Evolutionary conservation across 2,113 vertebrate genomes (phyloP).

Genomic region (Pseudolaguvia tuberculata): DNA sequence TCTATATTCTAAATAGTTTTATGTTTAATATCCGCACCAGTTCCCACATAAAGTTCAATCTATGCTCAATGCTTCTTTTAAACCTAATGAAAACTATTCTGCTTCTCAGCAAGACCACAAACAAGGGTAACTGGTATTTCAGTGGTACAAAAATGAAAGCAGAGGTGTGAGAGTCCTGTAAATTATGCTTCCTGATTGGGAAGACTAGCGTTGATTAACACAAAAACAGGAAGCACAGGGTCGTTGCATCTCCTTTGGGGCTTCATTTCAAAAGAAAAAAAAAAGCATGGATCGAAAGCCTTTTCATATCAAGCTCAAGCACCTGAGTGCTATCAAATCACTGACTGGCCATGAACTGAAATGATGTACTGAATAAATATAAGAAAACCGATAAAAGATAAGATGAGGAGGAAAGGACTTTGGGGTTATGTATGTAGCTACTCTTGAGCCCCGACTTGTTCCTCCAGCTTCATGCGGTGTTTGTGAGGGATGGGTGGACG

Average conservation of each 20-base stretch:
- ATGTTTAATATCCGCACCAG: neutral
- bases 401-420: slow-evolving; percentile 14
- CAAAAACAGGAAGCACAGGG: slow-evolving; percentile 37
- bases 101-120: neutral
- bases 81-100: neutral
- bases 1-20: neutral
- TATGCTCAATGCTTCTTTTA: neutral
- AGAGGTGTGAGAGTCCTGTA: neutral
- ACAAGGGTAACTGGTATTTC: neutral
- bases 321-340: slow-evolving; percentile 4
- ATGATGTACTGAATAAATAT: neutral
- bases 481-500: slow-evolving; percentile 68
- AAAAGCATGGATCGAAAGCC: no score
- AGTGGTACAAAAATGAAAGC: neutral
- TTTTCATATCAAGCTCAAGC: neutral
- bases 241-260: slow-evolving; percentile 22
- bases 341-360: slow-evolving; percentile 32
- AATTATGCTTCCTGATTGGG: slow-evolving; percentile 22
- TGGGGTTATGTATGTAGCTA: slow-evolving; percentile 37
- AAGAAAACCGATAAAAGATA: slow-evolving; percentile 11
- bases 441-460: neutral
- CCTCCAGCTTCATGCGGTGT: slow-evolving; percentile 67
- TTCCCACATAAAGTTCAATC: neutral
- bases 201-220: slow-evolving; percentile 28
- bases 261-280: slow-evolving; percentile 16